Percentiles rank a stretch among this genome's conserved stretches.
These are phyloP conservation scores for Matsumurasca onukii DNA, from an alignment of 1,140 invertebrate genomes.

Conservation along the genomic window DNA sequence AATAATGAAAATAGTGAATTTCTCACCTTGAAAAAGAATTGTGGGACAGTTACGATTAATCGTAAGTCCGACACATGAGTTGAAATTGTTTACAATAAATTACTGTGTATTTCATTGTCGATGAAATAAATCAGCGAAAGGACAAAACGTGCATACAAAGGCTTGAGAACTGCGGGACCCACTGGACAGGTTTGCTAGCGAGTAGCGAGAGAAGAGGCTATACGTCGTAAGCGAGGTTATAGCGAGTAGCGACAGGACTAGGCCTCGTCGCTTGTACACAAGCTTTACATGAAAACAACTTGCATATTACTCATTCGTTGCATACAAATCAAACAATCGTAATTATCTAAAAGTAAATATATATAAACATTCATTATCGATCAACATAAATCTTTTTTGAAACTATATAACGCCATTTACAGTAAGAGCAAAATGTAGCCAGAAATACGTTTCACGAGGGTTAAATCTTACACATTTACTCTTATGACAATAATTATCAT, in stretches of 20 bases:
- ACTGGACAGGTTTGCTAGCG: background rate
- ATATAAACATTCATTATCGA: conserved; percentile 18
- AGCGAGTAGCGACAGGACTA: no score
- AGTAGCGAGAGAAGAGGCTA: background rate
- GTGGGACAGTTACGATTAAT: no score
- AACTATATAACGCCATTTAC: conserved; percentile 22
- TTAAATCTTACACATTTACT: conserved; percentile 14
- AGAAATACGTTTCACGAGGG: conserved; percentile 3
- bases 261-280: no score
- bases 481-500: conserved; percentile 17
- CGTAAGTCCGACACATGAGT: background rate
- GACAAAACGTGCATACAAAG: background rate
- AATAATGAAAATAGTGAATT: background rate
- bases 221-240: background rate
- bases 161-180: conserved; percentile 24
- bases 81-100: background rate
- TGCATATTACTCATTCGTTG: background rate
- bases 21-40: background rate
- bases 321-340: conserved; percentile 4
- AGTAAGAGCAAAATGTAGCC: conserved; percentile 18
- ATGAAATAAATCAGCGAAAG: conserved; percentile 13
- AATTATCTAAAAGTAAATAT: conserved; percentile 27
- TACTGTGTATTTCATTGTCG: background rate
- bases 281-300: background rate
- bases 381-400: conserved; percentile 19